Evolutionary conservation across 2,797 vertebrate genomes (phyloP), one percentile per base, ranked within the genome.

Genomic region (Dicrostonyx torquatus): DNA sequence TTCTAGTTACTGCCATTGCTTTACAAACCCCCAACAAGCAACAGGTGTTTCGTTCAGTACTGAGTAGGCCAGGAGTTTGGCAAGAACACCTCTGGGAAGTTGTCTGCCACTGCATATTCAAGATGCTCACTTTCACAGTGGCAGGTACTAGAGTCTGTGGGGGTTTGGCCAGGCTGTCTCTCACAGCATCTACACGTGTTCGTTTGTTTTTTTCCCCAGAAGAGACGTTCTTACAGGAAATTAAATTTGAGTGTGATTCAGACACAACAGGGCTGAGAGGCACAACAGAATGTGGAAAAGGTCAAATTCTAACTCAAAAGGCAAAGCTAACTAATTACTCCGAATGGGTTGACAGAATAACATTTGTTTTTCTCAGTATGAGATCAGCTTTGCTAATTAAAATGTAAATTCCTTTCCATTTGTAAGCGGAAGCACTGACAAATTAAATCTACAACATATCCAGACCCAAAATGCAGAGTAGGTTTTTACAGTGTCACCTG

Each of bases 291-390:
- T 89, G 48, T 58, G 84, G 89, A 73, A 93, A 95, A 89, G 58
- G 26, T 50, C 40, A 72, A 58, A 7, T 84, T 62, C 50, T 75
- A 94, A 88, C 89, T 76, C 73, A 79, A 45, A 73, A 93, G 86
- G n/a, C 48, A 92, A 73, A 55, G 76, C 34, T 64, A 66, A 76
- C n/a, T 66, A 88, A 82, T 77, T 60, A 90, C 66, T 90, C 50
- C 22, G 76, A 78, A 68, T 13, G 37, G 50, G 26, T 91, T 24
- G 17, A 53, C 45, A 68, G 55, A 53, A 62, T 88, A 79, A 60
- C 50, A 87, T 50, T 79, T 93, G 50, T 79, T 94, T 96, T 91
- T 88, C 82, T 83, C 77, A 68, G 34, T 5, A 79, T 4, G 31
- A 24, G 40, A 75, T 2, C 2, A 8, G 37, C 2, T 89, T 72